Percentiles rank a stretch among this genome's conserved stretches.
These are phyloP conservation scores for Ochropleura plecta DNA, from an alignment of 2,888 invertebrate species.

Conservation along the genomic window DNA sequence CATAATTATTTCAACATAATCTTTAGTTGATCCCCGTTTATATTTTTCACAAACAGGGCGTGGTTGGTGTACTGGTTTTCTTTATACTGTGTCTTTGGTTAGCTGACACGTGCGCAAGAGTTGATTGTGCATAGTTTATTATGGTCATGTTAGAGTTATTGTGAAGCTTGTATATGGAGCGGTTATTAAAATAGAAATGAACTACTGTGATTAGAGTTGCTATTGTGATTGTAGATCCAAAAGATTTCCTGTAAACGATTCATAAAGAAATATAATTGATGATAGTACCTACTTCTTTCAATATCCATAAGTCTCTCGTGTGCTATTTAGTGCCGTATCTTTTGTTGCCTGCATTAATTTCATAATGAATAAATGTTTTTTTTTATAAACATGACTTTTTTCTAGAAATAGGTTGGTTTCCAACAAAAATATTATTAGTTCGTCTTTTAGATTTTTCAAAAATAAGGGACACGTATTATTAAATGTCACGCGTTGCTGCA, in stretches of 20 bases:
- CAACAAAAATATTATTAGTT: too few relatives aligned
- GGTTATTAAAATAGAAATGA: constrained; percentile 22
- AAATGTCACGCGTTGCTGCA: too few relatives aligned
- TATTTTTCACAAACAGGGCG: not conserved
- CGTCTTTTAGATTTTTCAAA: too few relatives aligned
- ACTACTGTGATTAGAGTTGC: not conserved
- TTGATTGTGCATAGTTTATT: constrained; percentile 53
- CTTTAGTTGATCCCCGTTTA: too few relatives aligned
- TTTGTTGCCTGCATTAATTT: not conserved
- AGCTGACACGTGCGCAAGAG: constrained; percentile 59
- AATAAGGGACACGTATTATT: too few relatives aligned
- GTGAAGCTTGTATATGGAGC: constrained; percentile 29
- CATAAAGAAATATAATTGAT: not conserved
- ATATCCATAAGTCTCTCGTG: not conserved
- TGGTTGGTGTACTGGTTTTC: not conserved
- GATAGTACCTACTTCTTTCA: not conserved
- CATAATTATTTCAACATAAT: too few relatives aligned
- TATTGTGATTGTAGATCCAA: constrained; percentile 2
- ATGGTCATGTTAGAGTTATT: constrained; percentile 50
- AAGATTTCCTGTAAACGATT: not conserved
- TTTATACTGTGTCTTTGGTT: constrained; percentile 12
- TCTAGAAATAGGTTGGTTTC: too few relatives aligned
- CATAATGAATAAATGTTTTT: not conserved
- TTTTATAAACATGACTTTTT: too few relatives aligned
- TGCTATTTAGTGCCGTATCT: not conserved